Conservation (phyloP, 1,140 invertebrate species). For the Brachystomella parvula region DNA sequence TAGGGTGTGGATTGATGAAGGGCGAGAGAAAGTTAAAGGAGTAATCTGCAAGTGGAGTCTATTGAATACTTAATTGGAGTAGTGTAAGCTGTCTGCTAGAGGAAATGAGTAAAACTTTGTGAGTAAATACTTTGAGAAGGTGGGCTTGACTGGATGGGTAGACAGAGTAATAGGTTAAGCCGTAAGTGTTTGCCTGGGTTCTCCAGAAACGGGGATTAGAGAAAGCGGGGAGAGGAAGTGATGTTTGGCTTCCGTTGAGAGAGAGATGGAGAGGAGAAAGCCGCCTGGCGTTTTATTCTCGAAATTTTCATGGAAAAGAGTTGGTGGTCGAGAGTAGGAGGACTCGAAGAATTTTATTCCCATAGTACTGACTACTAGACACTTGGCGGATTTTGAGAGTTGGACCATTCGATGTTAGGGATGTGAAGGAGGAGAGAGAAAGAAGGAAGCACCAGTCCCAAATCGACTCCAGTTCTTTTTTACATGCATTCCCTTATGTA, state of each 20-base stretch:
- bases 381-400: not conserved
- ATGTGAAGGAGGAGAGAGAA: not conserved
- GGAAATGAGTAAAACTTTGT: not conserved
- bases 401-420: constrained; percentile 4
- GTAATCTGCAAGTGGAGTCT: not conserved
- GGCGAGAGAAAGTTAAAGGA: not conserved
- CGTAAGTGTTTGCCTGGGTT: not conserved
- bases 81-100: not conserved
- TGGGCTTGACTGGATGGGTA: not conserved
- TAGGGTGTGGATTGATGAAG: not conserved
- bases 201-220: not conserved
- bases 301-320: constrained; percentile 21
- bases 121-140: not conserved
- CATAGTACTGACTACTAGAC: not conserved
- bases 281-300: constrained; percentile 32
- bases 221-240: not conserved
- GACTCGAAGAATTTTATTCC: not conserved
- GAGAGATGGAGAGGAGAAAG: constrained; percentile 10
- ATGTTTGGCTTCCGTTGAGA: not conserved
- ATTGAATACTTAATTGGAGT: not conserved
- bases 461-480: constrained; percentile 2
- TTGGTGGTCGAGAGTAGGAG: not conserved
- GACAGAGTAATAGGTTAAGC: constrained; percentile 9
- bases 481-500: constrained; percentile 7
- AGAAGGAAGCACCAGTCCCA: not conserved